Base-by-base conservation (phyloP, 2,888 invertebrate genomes). In the Agrochola circellaris region DNA sequence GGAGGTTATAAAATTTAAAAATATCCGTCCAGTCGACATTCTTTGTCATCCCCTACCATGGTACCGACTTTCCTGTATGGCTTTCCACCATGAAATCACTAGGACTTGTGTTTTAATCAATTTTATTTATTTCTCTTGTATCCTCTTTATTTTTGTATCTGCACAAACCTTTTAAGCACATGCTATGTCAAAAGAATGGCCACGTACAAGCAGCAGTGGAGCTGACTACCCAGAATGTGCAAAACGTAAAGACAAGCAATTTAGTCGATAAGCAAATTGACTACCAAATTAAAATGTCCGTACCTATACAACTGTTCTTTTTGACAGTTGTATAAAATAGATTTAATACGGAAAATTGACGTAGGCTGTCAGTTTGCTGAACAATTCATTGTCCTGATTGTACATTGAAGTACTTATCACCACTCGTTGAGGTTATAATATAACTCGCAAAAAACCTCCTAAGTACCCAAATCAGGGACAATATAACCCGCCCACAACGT, bases 401-500 rank as follows among this genome's bases (percentile, higher is more conserved):
- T 56, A 56, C 54, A 56, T 4, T 48, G 48, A 17, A 48, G 48
- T 17, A 17, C 17, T 48, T 48, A 48, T 48, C 48, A 17, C 48
- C 6, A 48, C 17, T 48, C 48, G 17, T 48, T 48, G 48, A 6
- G 17, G 17, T 15, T 17, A 48, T 17, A 48, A 48, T 48, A 71
- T n/a, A 64, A 42, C 26, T 17, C 20, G 48, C n/a, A 65, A 65
- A 58, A 51, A 26, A 58, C 0, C 17, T n/a, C 48, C 0, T 51
- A 58, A 65, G 15, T 75, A 65, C 34, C 23, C 1, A 48, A 72
- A 51, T 45, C 61, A 38, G 54, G 34, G 20, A 17, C 45, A 69
- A 17, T 13, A 65, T 42, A 2, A 54, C 20, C 77, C 9, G 5
- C 3, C 34, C 34, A 17, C 23, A 64, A 51, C 42, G 42, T 11